Evolutionary conservation across 2,797 vertebrate species (phyloP).

Genomic region (Squalus acanthias): DNA sequence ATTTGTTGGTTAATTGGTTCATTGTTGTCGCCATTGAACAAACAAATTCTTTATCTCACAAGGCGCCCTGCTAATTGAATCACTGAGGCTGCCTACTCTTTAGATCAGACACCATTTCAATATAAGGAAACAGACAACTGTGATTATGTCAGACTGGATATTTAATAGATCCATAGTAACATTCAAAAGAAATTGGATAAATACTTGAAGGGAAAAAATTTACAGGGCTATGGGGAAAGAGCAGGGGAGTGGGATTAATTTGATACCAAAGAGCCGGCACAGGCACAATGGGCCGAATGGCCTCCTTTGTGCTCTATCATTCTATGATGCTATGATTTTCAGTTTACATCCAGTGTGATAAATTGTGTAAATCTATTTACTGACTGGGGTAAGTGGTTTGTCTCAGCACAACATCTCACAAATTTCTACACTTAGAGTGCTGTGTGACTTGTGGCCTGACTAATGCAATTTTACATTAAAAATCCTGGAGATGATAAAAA

Average conservation of each 20-base stretch:
- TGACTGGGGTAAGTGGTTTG: not conserved
- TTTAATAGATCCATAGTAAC: not conserved
- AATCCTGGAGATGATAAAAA: too few relatives aligned
- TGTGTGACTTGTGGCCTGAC: not conserved
- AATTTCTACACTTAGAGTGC: not conserved
- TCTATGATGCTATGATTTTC: not conserved
- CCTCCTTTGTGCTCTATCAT: too few relatives aligned
- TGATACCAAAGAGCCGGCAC: too few relatives aligned
- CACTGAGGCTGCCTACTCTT: not conserved
- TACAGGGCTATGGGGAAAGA: too few relatives aligned
- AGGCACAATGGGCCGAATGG: too few relatives aligned
- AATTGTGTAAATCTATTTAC: not conserved
- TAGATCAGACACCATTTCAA: not conserved
- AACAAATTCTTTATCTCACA: not conserved
- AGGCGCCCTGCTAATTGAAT: not conserved
- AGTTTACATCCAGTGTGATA: not conserved
- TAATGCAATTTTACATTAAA: not conserved
- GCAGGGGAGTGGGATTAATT: too few relatives aligned
- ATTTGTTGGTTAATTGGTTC: not conserved
- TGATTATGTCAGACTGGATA: not conserved
- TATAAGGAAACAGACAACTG: not conserved
- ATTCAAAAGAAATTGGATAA: too few relatives aligned
- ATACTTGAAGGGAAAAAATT: too few relatives aligned
- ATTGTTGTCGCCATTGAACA: not conserved
- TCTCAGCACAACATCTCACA: not conserved